phyloP scores from a whole-genome alignment of 1,140 invertebrate genomes.

The Eriosoma lanigerum region DNA sequence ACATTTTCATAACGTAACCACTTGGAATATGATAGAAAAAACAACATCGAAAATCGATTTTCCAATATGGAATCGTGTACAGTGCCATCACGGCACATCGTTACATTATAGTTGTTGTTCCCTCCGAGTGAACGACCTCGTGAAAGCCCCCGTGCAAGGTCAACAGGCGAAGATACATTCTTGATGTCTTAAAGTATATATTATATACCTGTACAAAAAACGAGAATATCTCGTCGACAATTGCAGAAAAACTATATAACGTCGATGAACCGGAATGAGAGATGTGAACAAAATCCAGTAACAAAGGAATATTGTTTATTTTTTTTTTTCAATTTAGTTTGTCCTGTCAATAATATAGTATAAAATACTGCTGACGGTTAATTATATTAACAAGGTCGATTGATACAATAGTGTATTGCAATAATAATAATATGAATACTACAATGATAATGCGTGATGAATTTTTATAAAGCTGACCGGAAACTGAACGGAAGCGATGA shows the following conservation, averaged over 20 bases:
- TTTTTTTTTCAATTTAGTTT: neutral
- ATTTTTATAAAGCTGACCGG: slow-evolving; percentile 3
- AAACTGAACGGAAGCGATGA: neutral
- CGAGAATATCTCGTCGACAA: slow-evolving; percentile 20
- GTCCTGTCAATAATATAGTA: neutral
- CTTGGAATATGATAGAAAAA: too few relatives aligned
- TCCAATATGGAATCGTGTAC: neutral
- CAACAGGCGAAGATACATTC: slow-evolving; percentile 42
- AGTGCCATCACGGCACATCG: neutral
- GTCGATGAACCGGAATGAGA: slow-evolving; percentile 18
- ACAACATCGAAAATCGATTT: neutral
- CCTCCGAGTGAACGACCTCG: slow-evolving; percentile 45
- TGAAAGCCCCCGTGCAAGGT: slow-evolving; percentile 46
- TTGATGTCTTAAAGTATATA: slow-evolving; percentile 23
- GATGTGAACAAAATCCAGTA: neutral
- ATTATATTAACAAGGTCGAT: slow-evolving; percentile 24
- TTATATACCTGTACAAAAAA: neutral
- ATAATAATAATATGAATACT: neutral
- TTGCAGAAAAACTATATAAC: slow-evolving; percentile 13
- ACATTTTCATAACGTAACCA: neutral
- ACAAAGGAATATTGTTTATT: neutral
- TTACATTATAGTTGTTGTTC: neutral
- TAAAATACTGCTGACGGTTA: neutral
- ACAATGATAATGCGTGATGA: neutral
- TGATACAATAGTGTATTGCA: neutral